A percentile compares a stretch with the other conserved stretches of the same genome.
Evolutionary conservation across 2,113 vertebrate species (phyloP).

Genomic region (Notechis scutatus): DNA sequence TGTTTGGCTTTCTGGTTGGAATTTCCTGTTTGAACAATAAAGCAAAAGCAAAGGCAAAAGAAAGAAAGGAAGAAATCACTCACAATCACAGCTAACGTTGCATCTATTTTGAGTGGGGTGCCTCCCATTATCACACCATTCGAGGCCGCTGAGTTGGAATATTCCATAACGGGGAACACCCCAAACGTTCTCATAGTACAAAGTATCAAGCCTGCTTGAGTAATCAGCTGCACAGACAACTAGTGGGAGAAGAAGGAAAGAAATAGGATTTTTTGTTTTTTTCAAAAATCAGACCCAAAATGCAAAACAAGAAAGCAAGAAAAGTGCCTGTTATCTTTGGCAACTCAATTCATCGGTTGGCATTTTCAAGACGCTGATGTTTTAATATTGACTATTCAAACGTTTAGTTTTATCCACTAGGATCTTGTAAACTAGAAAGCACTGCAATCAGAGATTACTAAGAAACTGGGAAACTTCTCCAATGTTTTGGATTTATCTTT

Average conservation of each 20-base stretch:
- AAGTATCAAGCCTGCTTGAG: neutral
- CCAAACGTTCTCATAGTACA: neutral
- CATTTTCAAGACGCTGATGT: neutral
- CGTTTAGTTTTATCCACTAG: neutral
- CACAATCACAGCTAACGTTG: neutral
- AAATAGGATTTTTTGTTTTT: neutral
- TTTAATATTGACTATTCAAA: neutral
- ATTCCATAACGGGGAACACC: neutral
- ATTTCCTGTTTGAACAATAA: neutral
- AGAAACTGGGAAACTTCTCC: neutral
- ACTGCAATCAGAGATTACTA: neutral
- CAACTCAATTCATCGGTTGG: neutral
- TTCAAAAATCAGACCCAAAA: neutral
- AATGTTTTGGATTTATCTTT: neutral
- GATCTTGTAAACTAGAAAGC: neutral
- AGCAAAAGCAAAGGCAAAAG: neutral
- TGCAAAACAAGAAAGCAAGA: neutral
- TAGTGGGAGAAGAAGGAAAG: neutral
- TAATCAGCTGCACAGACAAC: neutral
- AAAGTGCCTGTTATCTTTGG: neutral
- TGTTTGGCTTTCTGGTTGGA: neutral
- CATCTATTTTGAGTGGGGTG: neutral
- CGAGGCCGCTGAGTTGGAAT: conserved; percentile 2
- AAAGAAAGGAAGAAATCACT: neutral
- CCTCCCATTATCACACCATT: conserved; percentile 13